Conservation (phyloP, 2,113 vertebrate species). For the Ondatra zibethicus region DNA sequence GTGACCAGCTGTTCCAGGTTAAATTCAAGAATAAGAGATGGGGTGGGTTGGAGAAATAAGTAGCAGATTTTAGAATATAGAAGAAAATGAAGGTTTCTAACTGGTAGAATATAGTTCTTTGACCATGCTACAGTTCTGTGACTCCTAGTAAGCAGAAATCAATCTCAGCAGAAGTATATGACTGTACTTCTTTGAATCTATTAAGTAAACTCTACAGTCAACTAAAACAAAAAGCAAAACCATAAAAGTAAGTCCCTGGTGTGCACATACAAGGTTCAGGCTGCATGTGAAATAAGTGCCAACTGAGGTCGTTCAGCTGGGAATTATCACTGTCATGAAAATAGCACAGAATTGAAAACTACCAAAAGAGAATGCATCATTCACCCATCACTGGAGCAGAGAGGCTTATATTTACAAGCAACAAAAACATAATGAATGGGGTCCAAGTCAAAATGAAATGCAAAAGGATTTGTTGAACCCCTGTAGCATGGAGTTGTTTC, state of each 20-base stretch:
- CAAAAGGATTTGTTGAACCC: background rate
- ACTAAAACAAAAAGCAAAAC: background rate
- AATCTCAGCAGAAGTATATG: background rate
- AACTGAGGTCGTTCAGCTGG: accelerated
- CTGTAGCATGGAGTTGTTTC: background rate
- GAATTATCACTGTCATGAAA: accelerated
- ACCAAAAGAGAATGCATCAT: background rate
- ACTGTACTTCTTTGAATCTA: too few relatives aligned
- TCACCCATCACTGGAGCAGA: too few relatives aligned
- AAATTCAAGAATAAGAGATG: background rate
- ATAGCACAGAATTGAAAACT: background rate
- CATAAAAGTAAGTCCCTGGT: background rate
- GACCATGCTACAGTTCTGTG: background rate
- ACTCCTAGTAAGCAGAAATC: background rate
- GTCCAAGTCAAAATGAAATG: background rate
- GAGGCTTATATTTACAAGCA: accelerated
- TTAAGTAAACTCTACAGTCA: background rate
- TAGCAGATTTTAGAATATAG: background rate
- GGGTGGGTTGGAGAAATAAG: background rate
- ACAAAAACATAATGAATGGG: accelerated
- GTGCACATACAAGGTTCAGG: accelerated
- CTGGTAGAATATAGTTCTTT: background rate
- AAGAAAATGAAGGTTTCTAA: background rate
- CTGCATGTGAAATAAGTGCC: accelerated
- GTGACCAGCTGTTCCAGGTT: too few relatives aligned